These are phyloP conservation scores for Cyprinus carpio DNA, from an alignment of 2,113 vertebrate genomes.

Conservation along the genomic window DNA sequence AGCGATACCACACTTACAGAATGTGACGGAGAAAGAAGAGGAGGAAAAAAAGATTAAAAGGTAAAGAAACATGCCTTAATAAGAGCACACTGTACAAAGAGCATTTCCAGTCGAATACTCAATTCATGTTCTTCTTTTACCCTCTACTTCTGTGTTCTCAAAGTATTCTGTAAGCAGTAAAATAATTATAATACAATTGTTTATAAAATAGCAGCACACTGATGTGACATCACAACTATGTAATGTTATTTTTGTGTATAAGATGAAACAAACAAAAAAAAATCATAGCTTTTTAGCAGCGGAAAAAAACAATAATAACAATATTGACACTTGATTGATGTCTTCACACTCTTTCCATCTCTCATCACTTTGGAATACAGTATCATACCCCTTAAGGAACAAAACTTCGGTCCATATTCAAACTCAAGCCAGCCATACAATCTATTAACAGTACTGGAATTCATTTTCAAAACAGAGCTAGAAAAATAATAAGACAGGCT, in stretches of 20 bases:
- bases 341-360: slow-evolving; percentile 83
- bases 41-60: slow-evolving; percentile 67
- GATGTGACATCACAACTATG: slow-evolving; percentile 99
- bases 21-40: slow-evolving; percentile 79
- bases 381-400: slow-evolving; percentile 78
- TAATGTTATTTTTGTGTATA: slow-evolving; percentile 96
- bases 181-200: slow-evolving; percentile 99
- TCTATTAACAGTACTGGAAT: slow-evolving; percentile 68
- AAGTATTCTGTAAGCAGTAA: slow-evolving; percentile 95
- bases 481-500: slow-evolving; percentile 63
- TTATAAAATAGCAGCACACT: slow-evolving; percentile 99
- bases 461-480: slow-evolving; percentile 65
- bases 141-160: slow-evolving; percentile 93
- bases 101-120: slow-evolving; percentile 96
- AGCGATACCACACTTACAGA: slow-evolving; percentile 85
- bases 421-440: slow-evolving; percentile 66
- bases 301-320: slow-evolving; percentile 82
- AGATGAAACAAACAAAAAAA: slow-evolving; percentile 80
- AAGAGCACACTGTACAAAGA: slow-evolving; percentile 84
- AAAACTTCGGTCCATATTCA: slow-evolving; percentile 70
- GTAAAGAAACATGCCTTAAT: slow-evolving; percentile 79
- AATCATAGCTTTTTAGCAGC: slow-evolving; percentile 99
- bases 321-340: slow-evolving; percentile 83
- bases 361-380: slow-evolving; percentile 86
- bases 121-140: slow-evolving; percentile 88